Evolutionary conservation across 2,888 invertebrate species (phyloP).

Genomic region (Eupithecia inturbata): DNA sequence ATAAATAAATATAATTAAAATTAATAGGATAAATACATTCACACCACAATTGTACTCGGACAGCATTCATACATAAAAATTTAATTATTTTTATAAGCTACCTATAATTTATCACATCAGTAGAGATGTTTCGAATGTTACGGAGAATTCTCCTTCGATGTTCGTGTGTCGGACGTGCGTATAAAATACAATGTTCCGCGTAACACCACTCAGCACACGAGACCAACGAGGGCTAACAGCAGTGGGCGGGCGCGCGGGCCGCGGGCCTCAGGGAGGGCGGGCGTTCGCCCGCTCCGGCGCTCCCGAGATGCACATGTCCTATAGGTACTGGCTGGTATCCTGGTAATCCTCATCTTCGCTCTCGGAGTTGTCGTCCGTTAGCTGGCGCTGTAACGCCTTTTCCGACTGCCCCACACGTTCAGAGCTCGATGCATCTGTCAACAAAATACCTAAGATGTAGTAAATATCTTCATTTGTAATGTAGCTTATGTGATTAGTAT

Average conservation of each 20-base stretch:
- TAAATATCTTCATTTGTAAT: neutral
- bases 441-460: conserved; percentile 28
- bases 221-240: conserved; percentile 13
- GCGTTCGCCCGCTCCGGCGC: neutral
- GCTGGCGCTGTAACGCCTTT: conserved; percentile 75
- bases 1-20: conserved; percentile 71
- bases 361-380: conserved; percentile 79
- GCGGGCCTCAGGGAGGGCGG: neutral
- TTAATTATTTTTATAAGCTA: conserved; percentile 63
- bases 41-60: conserved; percentile 71
- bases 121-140: conserved; percentile 45
- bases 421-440: conserved; percentile 79
- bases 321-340: conserved; percentile 78
- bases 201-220: conserved; percentile 25
- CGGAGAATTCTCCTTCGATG: conserved; percentile 44
- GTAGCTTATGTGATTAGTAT: neutral
- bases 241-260: neutral
- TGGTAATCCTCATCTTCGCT: conserved; percentile 79
- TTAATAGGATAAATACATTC: conserved; percentile 81
- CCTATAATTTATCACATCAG: conserved; percentile 58
- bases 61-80: conserved; percentile 63
- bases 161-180: conserved; percentile 35
- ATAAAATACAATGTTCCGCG: conserved; percentile 30
- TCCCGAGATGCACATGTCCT: conserved; percentile 45
- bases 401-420: conserved; percentile 66